Conservation (phyloP, 2,113 vertebrate genomes). For the Caloenas nicobarica region DNA sequence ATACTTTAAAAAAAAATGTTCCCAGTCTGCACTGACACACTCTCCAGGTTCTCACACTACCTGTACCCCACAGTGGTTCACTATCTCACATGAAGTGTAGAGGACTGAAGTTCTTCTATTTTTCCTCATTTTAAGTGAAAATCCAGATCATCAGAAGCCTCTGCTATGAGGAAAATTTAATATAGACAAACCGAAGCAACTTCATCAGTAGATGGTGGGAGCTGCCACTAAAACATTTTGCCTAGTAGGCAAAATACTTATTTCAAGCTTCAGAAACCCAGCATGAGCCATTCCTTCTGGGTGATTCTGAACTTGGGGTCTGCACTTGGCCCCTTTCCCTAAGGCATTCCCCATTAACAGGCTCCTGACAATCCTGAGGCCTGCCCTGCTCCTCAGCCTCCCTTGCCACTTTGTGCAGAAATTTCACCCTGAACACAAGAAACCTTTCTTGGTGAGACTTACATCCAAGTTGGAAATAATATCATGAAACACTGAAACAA, state of each 20-base stretch:
- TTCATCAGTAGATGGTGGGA: neutral
- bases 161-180: neutral
- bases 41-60: fast-evolving
- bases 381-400: neutral
- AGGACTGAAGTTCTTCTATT: neutral
- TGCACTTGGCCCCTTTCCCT: neutral
- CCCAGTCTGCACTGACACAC: neutral
- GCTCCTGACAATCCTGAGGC: neutral
- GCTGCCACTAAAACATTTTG: neutral
- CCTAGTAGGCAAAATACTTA: neutral
- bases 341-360: neutral
- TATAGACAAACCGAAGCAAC: neutral
- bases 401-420: neutral
- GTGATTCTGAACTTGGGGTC: neutral
- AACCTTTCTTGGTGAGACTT: neutral
- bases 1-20: neutral
- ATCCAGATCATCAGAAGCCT: neutral
- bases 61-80: neutral
- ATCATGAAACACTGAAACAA: neutral
- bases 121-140: neutral
- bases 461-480: neutral
- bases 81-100: neutral
- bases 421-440: neutral
- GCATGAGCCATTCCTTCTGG: neutral
- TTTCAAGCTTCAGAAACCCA: neutral